Conservation (phyloP, 2,113 vertebrate genomes). For the Heterotilapia buettikoferi region DNA sequence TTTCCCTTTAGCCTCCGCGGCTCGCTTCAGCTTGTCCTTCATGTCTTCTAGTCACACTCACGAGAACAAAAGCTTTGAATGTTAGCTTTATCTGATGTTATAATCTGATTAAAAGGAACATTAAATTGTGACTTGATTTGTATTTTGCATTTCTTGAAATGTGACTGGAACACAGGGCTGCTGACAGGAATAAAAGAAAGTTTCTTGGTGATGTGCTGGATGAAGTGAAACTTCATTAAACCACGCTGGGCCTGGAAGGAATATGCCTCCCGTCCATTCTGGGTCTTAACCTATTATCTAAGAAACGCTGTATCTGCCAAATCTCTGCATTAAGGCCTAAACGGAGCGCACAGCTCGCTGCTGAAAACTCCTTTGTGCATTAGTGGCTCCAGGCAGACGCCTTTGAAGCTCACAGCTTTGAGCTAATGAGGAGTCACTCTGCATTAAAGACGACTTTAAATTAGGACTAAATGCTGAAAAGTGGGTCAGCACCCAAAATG, state of each 20-base stretch:
- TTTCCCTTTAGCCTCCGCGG: background rate
- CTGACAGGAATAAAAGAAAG: background rate
- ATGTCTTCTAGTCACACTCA: background rate
- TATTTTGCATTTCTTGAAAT: background rate
- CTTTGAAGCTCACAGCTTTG: conserved; percentile 29
- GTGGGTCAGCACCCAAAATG: conserved; percentile 12
- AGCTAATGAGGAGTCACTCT: conserved; percentile 27
- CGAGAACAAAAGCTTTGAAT: background rate
- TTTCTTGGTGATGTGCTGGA: background rate
- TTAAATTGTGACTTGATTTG: background rate
- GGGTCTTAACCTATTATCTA: background rate
- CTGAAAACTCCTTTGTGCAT: background rate
- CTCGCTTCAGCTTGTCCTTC: background rate
- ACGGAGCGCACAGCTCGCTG: background rate
- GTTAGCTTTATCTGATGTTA: background rate
- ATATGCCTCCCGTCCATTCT: background rate
- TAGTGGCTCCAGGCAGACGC: background rate
- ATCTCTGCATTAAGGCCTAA: background rate
- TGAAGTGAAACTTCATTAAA: background rate
- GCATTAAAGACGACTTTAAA: conserved; percentile 5
- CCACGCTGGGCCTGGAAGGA: background rate
- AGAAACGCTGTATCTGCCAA: background rate
- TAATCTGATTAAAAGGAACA: background rate
- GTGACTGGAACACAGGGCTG: background rate
- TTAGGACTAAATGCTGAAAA: conserved; percentile 25